Base-by-base conservation (phyloP, 2,797 vertebrate species). In the Harpagifer antarcticus region DNA sequence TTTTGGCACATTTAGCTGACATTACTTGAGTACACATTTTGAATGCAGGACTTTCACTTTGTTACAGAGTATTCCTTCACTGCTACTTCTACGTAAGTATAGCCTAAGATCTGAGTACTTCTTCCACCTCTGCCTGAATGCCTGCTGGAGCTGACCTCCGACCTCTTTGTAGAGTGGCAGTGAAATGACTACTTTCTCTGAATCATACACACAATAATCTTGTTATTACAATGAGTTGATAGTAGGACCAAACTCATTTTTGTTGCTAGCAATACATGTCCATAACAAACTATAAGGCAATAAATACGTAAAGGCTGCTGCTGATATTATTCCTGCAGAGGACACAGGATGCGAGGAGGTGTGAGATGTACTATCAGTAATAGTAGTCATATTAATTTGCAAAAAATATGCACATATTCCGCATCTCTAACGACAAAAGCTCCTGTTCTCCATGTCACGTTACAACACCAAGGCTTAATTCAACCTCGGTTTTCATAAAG, bases 381-480 rank as follows among this genome's bases (percentile, higher is more conserved):
- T 53, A 45, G 76, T 66, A 84, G 85, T 83, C 68, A 83, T 72
- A 73, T 47, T 72, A 86, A 90, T 86, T 89, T 83, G 86, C 72
- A 88, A 83, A 74, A 68, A 70, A 79, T 4, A 74, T 76, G 64
- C 64, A 73, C 75, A 81, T 47, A 84, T 73, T 64, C 48, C 9
- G 67, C 71, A 83, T 82, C 55, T 83, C 79, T 65, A 59, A 76
- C 71, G 69, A 78, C 69, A 79, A 82, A 61, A 60, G 53, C 71
- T 27, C 42, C 45, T 8, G 53, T 31, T 61, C 37, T 52, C 37
- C 5, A 4, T 64, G 74, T 67, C 73, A 72, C 47, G 14, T 33
- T 13, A 56, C 49, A 79, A n/a, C 59, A 53, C 45, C 20, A 7
- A 63, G 31, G 37, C 70, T 40, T 20, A 10, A 9, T 72, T 23